Base-by-base conservation (phyloP, 2,113 vertebrate species). In the Colaptes auratus region DNA sequence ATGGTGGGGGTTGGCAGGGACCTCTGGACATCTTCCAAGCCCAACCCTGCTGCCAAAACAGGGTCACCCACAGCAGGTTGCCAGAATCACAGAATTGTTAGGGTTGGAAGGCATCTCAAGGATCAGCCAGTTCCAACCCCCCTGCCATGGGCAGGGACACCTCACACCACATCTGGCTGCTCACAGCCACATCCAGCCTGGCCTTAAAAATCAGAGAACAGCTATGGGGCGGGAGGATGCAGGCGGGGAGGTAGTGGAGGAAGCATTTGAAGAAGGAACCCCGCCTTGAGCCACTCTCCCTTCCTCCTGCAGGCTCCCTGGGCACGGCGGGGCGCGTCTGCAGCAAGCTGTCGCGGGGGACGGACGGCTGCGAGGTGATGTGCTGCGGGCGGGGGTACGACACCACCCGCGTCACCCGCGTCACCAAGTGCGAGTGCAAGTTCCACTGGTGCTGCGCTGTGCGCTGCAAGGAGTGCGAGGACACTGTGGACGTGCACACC, bases 361-460 rank as follows among this genome's bases (percentile, higher is more conserved):
- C 98, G 2, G 99, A 99, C 1, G 98, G 99, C 78, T 99, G 99
- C 33, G 99, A 99, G 96, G 98, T 99, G 96, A 99, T 99, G 99
- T 99, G 99, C 97, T 99, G 99, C 18, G 99, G 99, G 48, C 98
- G 99, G n/a, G 99, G 99, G 56, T 99, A 99, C 7, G 99, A 99
- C 98, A 99, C 99, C 76, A 99, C 98, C n/a, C 98, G 99, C 10
- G 97, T 99, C 91, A 99, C 98, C 5, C 98, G 98, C 4, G 90
- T 99, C 97, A 99, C 98, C 93, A 99, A 99, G 97, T 99, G 99
- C 36, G 99, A 99, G 97, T 99, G 99, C 97, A 99, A 99, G 97
- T 99, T 99, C 98, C 98, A 99, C 95, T 99, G 99, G 99, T 99
- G 99, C 97, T 99, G 99, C 83, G 98, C 98, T 0, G 99, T 99